Evolutionary conservation across 2,113 vertebrate species (phyloP).

Genomic region (Eptatretus burgeri): DNA sequence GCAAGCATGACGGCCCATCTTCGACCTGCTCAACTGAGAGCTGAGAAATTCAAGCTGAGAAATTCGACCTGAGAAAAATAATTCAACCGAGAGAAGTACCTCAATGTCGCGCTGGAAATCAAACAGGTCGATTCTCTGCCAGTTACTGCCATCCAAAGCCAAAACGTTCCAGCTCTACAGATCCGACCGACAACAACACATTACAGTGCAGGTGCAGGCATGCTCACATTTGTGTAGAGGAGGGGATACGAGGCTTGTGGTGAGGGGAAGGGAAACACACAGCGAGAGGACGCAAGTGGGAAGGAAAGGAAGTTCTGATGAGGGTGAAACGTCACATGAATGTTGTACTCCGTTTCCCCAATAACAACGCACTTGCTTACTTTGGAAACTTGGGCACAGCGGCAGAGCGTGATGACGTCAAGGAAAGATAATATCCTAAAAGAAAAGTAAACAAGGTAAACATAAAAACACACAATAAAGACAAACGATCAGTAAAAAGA

Average conservation of each 20-base stretch:
- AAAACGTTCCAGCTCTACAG: slow-evolving; percentile 64
- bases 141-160: slow-evolving; percentile 78
- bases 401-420: slow-evolving; percentile 71
- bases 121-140: slow-evolving; percentile 84
- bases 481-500: no score
- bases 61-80: no score
- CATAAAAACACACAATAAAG: no score
- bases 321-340: not conserved
- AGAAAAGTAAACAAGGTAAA: slow-evolving; percentile 13
- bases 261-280: not conserved
- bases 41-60: no score
- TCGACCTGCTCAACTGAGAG: no score
- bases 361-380: slow-evolving; percentile 20
- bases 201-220: not conserved
- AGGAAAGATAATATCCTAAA: slow-evolving; percentile 84
- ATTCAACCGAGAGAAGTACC: slow-evolving; percentile 16
- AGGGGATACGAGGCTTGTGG: not conserved
- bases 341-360: not conserved
- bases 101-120: slow-evolving; percentile 90
- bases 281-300: slow-evolving; percentile 4
- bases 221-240: not conserved
- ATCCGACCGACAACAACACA: not conserved
- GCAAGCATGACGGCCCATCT: no score
- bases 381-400: slow-evolving; percentile 85
- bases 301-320: not conserved